Percentiles rank a stretch among this genome's conserved stretches.
Conservation (phyloP, 2,113 vertebrate genomes). For the Grus americana region DNA sequence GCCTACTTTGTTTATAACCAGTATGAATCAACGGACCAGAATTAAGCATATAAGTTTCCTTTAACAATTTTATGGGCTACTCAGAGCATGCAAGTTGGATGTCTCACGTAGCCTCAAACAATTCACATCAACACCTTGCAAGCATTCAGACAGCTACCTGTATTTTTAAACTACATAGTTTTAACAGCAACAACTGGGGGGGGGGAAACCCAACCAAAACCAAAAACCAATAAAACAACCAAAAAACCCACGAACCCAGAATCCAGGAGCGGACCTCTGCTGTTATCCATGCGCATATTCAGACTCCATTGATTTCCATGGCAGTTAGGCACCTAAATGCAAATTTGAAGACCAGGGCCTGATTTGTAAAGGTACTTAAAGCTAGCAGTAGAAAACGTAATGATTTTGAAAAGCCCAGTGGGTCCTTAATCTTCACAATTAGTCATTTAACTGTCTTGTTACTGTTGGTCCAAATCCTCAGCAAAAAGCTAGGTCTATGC, state of each 20-base stretch:
- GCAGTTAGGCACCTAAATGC: background rate
- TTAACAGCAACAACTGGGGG: background rate
- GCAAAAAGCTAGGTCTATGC: background rate
- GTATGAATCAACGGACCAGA: background rate
- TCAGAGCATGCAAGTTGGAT: background rate
- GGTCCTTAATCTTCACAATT: background rate
- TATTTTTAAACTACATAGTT: background rate
- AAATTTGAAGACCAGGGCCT: background rate
- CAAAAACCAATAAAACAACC: too few relatives aligned
- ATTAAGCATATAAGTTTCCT: background rate
- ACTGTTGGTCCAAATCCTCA: background rate
- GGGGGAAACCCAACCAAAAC: too few relatives aligned
- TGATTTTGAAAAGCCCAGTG: background rate
- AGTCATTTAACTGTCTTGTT: background rate
- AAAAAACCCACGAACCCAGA: background rate
- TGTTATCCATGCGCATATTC: background rate
- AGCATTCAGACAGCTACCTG: background rate
- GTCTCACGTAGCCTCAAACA: background rate
- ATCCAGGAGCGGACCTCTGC: background rate
- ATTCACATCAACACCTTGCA: background rate
- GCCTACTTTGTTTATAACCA: background rate
- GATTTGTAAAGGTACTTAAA: background rate
- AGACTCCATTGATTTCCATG: background rate
- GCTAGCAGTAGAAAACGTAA: background rate
- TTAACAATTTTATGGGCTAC: background rate